Evolutionary conservation across 2,113 vertebrate genomes (phyloP).

Genomic region (Gallinago jamesoni): DNA sequence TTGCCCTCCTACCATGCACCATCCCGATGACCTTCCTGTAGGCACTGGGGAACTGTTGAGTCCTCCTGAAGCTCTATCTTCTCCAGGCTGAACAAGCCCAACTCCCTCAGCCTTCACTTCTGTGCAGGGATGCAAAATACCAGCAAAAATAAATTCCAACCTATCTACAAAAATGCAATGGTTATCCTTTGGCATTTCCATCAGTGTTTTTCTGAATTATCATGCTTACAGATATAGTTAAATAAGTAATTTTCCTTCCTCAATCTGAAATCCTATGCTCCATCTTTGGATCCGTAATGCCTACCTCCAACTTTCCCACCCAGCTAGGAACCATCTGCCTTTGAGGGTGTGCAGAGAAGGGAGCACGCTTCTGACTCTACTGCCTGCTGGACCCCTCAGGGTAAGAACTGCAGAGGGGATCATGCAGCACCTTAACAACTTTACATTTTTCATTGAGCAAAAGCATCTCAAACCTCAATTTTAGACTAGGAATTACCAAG

Average conservation of each 20-base stretch:
- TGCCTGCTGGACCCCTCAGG: fast-evolving
- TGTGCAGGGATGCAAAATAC: not conserved
- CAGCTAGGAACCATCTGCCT: not conserved
- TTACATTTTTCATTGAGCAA: not conserved
- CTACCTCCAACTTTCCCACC: not conserved
- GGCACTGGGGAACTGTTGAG: not conserved
- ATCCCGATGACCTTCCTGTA: not conserved
- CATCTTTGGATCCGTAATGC: not conserved
- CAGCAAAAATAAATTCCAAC: not conserved
- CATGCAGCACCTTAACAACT: not conserved
- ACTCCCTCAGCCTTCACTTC: not conserved
- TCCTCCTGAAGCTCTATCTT: not conserved
- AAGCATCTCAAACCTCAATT: not conserved
- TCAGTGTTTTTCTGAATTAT: not conserved
- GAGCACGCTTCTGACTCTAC: not conserved
- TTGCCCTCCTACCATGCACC: not conserved
- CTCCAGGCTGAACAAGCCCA: not conserved
- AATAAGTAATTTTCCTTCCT: not conserved
- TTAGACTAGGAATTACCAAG: not conserved
- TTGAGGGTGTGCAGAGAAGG: not conserved
- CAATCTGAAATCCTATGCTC: not conserved
- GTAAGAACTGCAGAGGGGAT: not conserved
- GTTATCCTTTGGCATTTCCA: not conserved
- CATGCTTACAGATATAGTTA: not conserved
- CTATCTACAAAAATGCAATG: not conserved